Percentiles rank a stretch among this genome's conserved stretches.
These are phyloP conservation scores for Noctua fimbriata DNA, from an alignment of 2,888 invertebrate genomes.

Conservation along the genomic window DNA sequence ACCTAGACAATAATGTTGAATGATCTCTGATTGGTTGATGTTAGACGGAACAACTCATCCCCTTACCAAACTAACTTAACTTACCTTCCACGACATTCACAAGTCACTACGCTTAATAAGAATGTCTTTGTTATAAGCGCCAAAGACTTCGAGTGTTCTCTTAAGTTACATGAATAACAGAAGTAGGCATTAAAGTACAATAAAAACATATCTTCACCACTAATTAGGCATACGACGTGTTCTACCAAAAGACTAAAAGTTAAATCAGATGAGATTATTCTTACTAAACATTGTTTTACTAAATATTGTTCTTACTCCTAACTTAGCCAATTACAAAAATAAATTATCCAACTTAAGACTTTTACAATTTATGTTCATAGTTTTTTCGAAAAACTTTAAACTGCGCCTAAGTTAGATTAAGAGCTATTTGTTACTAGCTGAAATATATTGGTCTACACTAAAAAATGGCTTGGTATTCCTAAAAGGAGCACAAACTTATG, in stretches of 20 bases:
- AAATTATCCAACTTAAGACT: slow-evolving; percentile 41
- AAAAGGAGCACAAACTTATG: background rate
- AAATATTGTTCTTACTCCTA: slow-evolving; percentile 34
- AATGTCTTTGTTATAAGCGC: background rate
- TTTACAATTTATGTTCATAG: slow-evolving; percentile 51
- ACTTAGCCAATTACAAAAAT: slow-evolving; percentile 47
- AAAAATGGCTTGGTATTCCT: slow-evolving; percentile 19
- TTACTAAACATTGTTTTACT: no score
- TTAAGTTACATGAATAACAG: slow-evolving; percentile 6
- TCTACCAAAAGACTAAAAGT: slow-evolving; percentile 36
- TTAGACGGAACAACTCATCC: no score
- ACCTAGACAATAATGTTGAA: background rate
- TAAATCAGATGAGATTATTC: slow-evolving; percentile 50
- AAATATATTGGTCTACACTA: slow-evolving; percentile 19
- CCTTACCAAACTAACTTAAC: background rate
- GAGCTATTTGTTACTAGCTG: slow-evolving; percentile 46
- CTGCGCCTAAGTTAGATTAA: slow-evolving; percentile 39
- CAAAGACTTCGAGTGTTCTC: background rate
- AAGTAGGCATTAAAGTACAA: background rate
- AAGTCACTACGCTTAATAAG: background rate
- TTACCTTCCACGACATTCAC: background rate
- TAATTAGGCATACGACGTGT: slow-evolving; percentile 20
- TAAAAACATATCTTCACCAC: slow-evolving; percentile 23
- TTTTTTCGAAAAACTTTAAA: slow-evolving; percentile 27
- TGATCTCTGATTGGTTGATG: background rate